A percentile compares a stretch with the other conserved stretches of the same genome.
phyloP scores from a whole-genome alignment of 1,140 invertebrate species.

The Prorops nasuta region DNA sequence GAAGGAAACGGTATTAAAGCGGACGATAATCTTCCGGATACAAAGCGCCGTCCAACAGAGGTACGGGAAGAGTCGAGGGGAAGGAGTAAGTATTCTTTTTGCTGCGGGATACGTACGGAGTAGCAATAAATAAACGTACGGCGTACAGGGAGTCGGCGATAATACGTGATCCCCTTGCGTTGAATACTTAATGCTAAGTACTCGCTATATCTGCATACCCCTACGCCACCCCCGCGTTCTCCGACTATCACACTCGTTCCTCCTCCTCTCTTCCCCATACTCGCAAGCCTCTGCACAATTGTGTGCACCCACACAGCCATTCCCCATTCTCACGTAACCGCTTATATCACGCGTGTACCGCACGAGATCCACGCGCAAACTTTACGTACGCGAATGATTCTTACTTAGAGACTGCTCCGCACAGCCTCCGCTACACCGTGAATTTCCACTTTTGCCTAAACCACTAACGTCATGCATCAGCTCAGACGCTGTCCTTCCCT shows the following conservation, averaged over 20 bases:
- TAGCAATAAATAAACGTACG: constrained; percentile 51
- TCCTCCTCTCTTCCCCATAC: constrained; percentile 21
- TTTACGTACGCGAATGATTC: constrained; percentile 1
- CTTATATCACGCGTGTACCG: constrained; percentile 3
- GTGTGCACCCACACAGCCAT: not conserved
- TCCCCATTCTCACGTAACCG: constrained; percentile 22
- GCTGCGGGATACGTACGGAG: constrained; percentile 27
- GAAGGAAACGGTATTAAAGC: constrained; percentile 22
- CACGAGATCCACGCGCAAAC: too few relatives aligned
- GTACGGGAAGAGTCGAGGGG: not conserved
- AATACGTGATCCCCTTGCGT: constrained; percentile 56
- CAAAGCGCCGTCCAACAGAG: constrained; percentile 12
- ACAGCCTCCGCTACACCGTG: too few relatives aligned
- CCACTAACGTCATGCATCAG: too few relatives aligned
- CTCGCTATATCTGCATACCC: constrained; percentile 49
- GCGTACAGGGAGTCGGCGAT: constrained; percentile 45
- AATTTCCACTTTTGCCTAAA: too few relatives aligned
- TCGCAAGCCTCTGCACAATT: not conserved
- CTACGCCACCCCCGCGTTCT: too few relatives aligned
- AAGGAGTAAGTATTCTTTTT: constrained; percentile 21
- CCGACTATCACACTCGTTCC: constrained; percentile 6
- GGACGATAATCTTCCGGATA: constrained; percentile 23
- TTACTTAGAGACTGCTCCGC: too few relatives aligned
- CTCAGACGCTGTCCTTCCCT: too few relatives aligned
- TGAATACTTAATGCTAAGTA: constrained; percentile 57